These are phyloP conservation scores for Paradoxurus hermaphroditus DNA, from an alignment of 2,113 vertebrate species.

Conservation along the genomic window DNA sequence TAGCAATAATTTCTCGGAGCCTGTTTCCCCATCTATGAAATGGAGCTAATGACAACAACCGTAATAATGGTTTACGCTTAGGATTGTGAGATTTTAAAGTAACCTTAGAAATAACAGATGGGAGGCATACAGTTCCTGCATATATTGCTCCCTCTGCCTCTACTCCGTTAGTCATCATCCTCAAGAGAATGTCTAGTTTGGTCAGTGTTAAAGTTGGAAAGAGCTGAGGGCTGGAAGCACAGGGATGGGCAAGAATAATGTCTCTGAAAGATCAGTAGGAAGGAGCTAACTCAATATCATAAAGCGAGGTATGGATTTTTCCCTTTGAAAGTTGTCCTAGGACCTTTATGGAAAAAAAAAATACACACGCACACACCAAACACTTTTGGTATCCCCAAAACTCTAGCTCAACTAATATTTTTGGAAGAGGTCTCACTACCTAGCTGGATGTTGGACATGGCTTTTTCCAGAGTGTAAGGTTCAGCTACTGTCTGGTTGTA, in stretches of 20 bases:
- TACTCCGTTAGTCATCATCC: not conserved
- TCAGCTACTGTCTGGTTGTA: not conserved
- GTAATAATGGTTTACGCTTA: not conserved
- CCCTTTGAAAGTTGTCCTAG: not conserved
- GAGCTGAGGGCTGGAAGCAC: not conserved
- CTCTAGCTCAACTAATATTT: not conserved
- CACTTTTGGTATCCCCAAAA: not conserved
- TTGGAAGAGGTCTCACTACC: not conserved
- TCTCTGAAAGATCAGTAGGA: not conserved
- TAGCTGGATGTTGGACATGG: not conserved
- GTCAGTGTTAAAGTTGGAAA: not conserved
- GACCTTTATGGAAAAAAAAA: not conserved
- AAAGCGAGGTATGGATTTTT: not conserved
- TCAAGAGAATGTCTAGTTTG: not conserved
- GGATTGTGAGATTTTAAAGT: slow-evolving; percentile 4
- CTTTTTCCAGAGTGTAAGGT: not conserved
- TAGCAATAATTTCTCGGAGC: not conserved
- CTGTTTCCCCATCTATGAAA: not conserved
- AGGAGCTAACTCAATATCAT: not conserved
- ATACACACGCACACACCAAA: not conserved
- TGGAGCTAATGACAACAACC: not conserved
- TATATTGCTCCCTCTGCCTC: not conserved
- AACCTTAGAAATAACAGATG: not conserved
- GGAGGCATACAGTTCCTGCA: not conserved
- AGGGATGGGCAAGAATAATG: not conserved